phyloP scores from a whole-genome alignment of 2,888 invertebrate genomes.

The Clusia tigrina region DNA sequence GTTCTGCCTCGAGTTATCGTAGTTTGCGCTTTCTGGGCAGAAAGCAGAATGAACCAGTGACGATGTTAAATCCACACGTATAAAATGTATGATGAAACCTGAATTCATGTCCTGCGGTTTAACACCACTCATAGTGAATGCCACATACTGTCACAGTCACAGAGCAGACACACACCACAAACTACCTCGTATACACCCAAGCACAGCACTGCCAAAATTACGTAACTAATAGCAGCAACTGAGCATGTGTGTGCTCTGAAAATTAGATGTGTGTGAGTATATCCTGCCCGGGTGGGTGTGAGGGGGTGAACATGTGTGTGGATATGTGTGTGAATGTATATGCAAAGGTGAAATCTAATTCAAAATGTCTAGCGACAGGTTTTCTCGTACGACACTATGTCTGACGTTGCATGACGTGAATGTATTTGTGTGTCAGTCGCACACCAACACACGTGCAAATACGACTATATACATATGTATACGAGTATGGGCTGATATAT shows the following conservation, averaged over 20 bases:
- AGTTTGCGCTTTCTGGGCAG: no score
- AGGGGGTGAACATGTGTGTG: neutral
- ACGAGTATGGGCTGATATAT: neutral
- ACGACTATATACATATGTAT: slow-evolving; percentile 24
- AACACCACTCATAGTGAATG: slow-evolving; percentile 21
- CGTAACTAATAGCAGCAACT: slow-evolving; percentile 11
- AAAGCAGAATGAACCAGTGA: slow-evolving; percentile 8
- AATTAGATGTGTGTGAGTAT: neutral
- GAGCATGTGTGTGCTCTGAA: neutral
- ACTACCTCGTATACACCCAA: neutral
- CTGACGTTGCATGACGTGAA: slow-evolving; percentile 12
- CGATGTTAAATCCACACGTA: slow-evolving; percentile 19
- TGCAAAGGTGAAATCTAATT: slow-evolving; percentile 21
- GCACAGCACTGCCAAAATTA: slow-evolving; percentile 7
- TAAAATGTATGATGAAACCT: slow-evolving; percentile 24
- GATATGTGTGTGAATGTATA: slow-evolving; percentile 12
- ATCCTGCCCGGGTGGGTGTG: no score
- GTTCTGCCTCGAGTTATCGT: slow-evolving; percentile 1
- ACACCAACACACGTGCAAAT: slow-evolving; percentile 37
- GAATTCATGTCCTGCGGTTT: slow-evolving; percentile 33
- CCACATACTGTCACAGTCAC: neutral
- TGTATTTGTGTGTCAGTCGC: slow-evolving; percentile 12
- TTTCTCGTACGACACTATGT: slow-evolving; percentile 20
- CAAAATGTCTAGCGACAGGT: slow-evolving; percentile 21
- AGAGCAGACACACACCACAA: neutral